A percentile compares a stretch with the other conserved stretches of the same genome.
phyloP scores from a whole-genome alignment of 1,140 invertebrate species.

The Batillaria attramentaria region DNA sequence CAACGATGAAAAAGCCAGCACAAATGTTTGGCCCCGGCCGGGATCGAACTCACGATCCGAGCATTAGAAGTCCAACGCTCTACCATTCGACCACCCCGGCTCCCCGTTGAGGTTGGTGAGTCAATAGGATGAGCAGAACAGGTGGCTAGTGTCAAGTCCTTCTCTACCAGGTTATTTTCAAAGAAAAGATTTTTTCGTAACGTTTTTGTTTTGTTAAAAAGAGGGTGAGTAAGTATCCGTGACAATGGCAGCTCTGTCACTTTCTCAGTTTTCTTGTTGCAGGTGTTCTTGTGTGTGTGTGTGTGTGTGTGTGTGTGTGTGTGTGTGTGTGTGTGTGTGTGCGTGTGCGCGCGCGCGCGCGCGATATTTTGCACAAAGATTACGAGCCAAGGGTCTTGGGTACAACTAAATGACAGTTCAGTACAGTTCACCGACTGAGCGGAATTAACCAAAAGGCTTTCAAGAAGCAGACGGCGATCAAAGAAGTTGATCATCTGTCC shows the following conservation, averaged over 20 bases:
- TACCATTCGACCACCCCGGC: no score
- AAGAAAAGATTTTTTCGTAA: background rate
- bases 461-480: no score
- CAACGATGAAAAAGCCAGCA: no score
- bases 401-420: background rate
- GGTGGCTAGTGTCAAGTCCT: no score
- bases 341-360: background rate
- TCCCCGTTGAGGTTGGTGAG: no score
- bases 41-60: no score
- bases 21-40: no score
- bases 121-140: no score
- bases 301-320: background rate
- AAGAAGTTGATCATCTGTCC: no score
- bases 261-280: background rate
- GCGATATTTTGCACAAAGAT: background rate
- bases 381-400: background rate
- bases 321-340: background rate
- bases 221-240: background rate
- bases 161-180: background rate
- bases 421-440: no score
- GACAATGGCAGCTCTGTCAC: background rate
- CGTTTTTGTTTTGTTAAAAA: background rate
- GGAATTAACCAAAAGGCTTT: no score
- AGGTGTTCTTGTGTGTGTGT: background rate
- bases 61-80: no score